A percentile compares a stretch with the other conserved stretches of the same genome.
These are phyloP conservation scores for Parthenolecanium corni DNA, from an alignment of 2,888 invertebrate species.

Conservation along the genomic window DNA sequence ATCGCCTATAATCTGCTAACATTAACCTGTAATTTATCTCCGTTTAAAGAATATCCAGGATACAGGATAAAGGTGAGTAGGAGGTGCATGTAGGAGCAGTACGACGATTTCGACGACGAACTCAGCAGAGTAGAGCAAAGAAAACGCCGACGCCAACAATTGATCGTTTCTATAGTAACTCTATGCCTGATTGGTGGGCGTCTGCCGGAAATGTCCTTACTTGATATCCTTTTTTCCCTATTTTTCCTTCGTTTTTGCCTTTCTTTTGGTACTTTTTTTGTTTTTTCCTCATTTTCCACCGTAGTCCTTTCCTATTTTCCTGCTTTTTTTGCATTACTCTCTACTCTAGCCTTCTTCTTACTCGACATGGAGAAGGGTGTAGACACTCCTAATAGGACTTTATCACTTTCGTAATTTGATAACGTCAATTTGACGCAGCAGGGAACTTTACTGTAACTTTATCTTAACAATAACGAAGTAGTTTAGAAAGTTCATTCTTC, in stretches of 20 bases:
- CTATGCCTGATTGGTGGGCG: conserved; percentile 25
- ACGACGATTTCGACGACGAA: neutral
- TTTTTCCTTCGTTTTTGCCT: too few relatives aligned
- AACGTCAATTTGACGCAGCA: conserved; percentile 22
- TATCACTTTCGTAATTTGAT: conserved; percentile 27
- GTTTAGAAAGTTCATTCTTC: conserved; percentile 8
- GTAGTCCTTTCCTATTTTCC: too few relatives aligned
- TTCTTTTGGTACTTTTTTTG: too few relatives aligned
- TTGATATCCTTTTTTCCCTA: conserved; percentile 2
- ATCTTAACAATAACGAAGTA: conserved; percentile 22
- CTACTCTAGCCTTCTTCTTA: neutral
- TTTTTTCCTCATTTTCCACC: too few relatives aligned
- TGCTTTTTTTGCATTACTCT: too few relatives aligned
- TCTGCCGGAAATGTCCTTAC: conserved; percentile 27
- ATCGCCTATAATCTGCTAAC: conserved; percentile 9
- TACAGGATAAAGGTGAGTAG: neutral
- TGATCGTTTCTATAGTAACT: conserved; percentile 21
- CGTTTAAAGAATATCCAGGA: conserved; percentile 15
- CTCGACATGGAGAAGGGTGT: conserved; percentile 18
- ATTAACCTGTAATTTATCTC: conserved; percentile 27
- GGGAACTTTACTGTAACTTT: conserved; percentile 17
- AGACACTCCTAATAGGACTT: conserved; percentile 24
- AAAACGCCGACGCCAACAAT: conserved; percentile 27
- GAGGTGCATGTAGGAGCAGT: neutral
- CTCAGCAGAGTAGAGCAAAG: neutral